Base-by-base conservation (phyloP, 2,797 vertebrate genomes). In the Melanotaenia boesemani region DNA sequence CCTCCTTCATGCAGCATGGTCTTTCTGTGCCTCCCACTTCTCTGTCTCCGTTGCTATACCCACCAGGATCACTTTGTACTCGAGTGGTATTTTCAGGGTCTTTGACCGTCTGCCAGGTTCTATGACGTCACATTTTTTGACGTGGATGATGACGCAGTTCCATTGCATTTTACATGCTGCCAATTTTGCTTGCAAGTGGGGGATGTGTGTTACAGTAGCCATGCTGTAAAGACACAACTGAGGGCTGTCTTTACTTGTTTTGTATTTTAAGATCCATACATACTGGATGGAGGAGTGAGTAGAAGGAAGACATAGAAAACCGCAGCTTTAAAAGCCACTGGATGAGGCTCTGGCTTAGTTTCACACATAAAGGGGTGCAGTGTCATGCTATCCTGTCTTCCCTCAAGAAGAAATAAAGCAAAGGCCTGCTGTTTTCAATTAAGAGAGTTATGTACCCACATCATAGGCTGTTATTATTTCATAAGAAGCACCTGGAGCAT, bases 341-440 rank as follows among this genome's bases (percentile, higher is more conserved):
- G n/a, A 46, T 52, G 57, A 64, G 24, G 26, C 67, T 55, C 59
- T 44, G 22, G 24, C 41, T 84, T 56, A 6, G 62, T 76, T 71
- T 80, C 80, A 63, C 57, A 65, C 58, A 64, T 60, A 66, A 12
- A 67, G 46, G 72, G 67, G 64, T 82, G 61, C 63, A 62, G 74
- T 75, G 78, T 81, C 77, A 73, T 28, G 16, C 58, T 70, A 68
- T 16, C 70, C 73, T 50, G 24, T 58, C 72, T 77, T 58, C 61
- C 58, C 77, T 76, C 52, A 30, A 72, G 52, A 69, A 41, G 52
- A 55, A 77, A 77, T 63, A 67, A 76, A 41, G 48, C 12, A 1
- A 69, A 73, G 71, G 59, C 84, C 79, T 69, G 84, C 85, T 88
- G 84, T 84, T 86, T 89, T 88, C 86, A 88, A 88, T 91, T 87